Base-by-base conservation (phyloP, 2,113 vertebrate species). In the Gallinago jamesoni region DNA sequence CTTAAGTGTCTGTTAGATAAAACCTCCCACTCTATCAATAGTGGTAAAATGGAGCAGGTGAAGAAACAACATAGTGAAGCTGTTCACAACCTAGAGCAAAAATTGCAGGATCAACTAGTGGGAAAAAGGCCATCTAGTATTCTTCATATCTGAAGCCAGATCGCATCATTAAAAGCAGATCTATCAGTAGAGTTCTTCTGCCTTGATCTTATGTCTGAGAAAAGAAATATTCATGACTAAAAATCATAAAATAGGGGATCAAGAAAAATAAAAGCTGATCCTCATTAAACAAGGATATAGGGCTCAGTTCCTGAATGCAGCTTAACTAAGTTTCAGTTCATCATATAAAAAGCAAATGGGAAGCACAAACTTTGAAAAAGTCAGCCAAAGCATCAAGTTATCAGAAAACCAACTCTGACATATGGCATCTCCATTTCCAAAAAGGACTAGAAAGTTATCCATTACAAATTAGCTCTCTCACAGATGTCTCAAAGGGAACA, bases 381-480 rank as follows among this genome's bases (percentile, higher is more conserved):
- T 90, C 86, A 94, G 59, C 59, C 85, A 94, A 87, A 81, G 64
- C 27, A 87, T 30, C 24, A 89, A 79, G 39, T 82, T 91, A 30
- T 8, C 48, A 89, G 69, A 96, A 89, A 96, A 82, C 9, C 35
- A 89, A 14, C 53, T 93, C 33, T 72, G 57, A 82, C 73, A 68
- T 94, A 91, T 60, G 91, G 83, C 3, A 5, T 72, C 57, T 93
- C 35, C 9, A 56, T 81, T 78, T 93, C 60, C 77, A 82, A 52
- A 94, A 82, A 64, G 56, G 83, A 68, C 56, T 68, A 81, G 66
- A 87, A 94, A 84, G 19, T 64, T 84, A 87, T 59, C 66, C 56
- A 64, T 68, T 91, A 70, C 23, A 94, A 92, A 95, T 95, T 89
- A 89, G 82, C 69, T 92, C 77, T 56, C 56, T 91, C 77, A 87